Conservation (phyloP, 2,888 invertebrate species). For the Hyposoter dolosus region DNA sequence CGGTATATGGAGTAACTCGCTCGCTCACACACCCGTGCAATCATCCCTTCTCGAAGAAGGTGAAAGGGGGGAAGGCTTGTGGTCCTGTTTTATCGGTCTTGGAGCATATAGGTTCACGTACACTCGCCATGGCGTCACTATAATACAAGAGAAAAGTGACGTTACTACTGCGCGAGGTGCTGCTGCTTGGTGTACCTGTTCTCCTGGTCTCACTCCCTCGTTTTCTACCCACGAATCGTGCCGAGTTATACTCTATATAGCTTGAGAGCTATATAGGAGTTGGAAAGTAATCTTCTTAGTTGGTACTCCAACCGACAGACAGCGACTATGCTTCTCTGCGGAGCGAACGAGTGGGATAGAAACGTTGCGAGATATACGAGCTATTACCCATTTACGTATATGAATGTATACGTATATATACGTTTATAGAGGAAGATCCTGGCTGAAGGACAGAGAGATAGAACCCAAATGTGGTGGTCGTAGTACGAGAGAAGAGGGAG, state of each 20-base stretch:
- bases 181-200: slow-evolving; percentile 50
- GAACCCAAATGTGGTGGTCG: slow-evolving; percentile 7
- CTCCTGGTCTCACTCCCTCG: slow-evolving; percentile 43
- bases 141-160: slow-evolving; percentile 43
- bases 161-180: slow-evolving; percentile 19
- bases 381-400: slow-evolving; percentile 38
- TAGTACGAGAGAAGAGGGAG: slow-evolving; percentile 16
- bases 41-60: slow-evolving; percentile 50
- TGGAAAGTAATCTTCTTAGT: slow-evolving; percentile 81
- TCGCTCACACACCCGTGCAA: slow-evolving; percentile 34
- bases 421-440: background rate
- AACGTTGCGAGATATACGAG: slow-evolving; percentile 50
- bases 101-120: slow-evolving; percentile 62
- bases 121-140: slow-evolving; percentile 37
- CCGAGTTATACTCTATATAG: slow-evolving; percentile 51
- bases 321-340: slow-evolving; percentile 69
- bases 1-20: slow-evolving; percentile 49
- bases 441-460: slow-evolving; percentile 15
- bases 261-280: slow-evolving; percentile 68
- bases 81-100: slow-evolving; percentile 81
- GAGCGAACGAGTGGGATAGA: slow-evolving; percentile 51
- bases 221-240: slow-evolving; percentile 32
- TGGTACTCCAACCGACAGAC: slow-evolving; percentile 75
- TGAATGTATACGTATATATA: slow-evolving; percentile 13
- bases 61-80: slow-evolving; percentile 59